A percentile compares a stretch with the other conserved stretches of the same genome.
Evolutionary conservation across 53 echinoderm and acorn worm species (phyloP).

Genomic region (Holothuria scabra): DNA sequence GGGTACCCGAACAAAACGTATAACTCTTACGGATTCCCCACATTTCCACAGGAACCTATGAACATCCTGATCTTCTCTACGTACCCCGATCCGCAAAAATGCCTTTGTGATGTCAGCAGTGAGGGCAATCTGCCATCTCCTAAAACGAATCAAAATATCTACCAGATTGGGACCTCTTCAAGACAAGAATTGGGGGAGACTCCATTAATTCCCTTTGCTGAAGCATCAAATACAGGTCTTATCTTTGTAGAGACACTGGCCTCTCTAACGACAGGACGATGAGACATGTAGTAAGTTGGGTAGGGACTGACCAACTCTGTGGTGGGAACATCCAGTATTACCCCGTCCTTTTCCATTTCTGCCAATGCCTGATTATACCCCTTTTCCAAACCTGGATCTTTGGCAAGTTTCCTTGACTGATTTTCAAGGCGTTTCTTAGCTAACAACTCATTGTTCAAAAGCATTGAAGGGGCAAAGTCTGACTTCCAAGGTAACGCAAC

Average conservation of each 20-base stretch:
- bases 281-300: conserved; percentile 20
- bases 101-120: conserved; percentile 36
- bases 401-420: neutral
- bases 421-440: conserved; percentile 3
- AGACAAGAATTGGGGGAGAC: conserved; percentile 27
- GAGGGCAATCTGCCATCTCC: conserved; percentile 40
- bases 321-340: neutral
- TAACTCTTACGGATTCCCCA: conserved; percentile 21
- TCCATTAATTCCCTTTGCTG: conserved; percentile 34
- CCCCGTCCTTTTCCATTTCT: conserved; percentile 4
- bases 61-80: conserved; percentile 27
- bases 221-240: neutral
- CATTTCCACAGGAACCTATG: conserved; percentile 28
- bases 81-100: conserved; percentile 25
- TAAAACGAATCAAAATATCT: conserved; percentile 19
- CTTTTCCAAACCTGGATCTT: conserved; percentile 1
- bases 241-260: neutral
- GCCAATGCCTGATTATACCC: conserved; percentile 20
- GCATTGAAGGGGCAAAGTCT: conserved; percentile 10
- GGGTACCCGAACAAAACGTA: conserved; percentile 36
- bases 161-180: conserved; percentile 29
- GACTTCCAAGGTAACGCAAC: conserved; percentile 24
- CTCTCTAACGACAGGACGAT: neutral
- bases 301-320: conserved; percentile 11
- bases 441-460: conserved; percentile 10